A percentile compares a stretch with the other conserved stretches of the same genome.
Evolutionary conservation across 1,140 invertebrate genomes (phyloP).

Genomic region (Achatina immaculata): DNA sequence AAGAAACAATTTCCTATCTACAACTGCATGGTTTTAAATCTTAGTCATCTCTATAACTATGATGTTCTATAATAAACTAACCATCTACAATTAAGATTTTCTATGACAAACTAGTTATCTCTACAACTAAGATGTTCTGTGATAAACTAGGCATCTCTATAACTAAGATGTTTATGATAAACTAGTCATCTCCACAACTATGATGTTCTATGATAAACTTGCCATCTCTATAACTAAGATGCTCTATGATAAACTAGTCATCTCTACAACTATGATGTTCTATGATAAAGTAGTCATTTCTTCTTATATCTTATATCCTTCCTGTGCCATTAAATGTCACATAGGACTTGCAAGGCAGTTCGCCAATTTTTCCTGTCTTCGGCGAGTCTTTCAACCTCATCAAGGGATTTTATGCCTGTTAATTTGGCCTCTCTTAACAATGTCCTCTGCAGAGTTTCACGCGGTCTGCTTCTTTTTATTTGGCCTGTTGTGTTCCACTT

Average conservation of each 20-base stretch:
- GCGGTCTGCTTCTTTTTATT: no score
- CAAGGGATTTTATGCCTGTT: no score
- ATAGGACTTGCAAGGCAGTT: no score
- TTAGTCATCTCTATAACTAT: neutral
- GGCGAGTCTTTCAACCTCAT: no score
- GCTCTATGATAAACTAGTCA: neutral
- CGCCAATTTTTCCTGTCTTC: no score
- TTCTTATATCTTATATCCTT: no score
- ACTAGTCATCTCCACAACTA: neutral
- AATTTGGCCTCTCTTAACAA: no score
- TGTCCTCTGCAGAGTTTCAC: no score
- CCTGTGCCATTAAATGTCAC: no score
- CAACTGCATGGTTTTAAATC: neutral
- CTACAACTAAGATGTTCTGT: neutral
- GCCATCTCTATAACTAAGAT: neutral
- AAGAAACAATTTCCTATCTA: no score
- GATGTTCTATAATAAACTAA: neutral
- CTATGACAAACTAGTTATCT: neutral
- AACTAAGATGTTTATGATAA: neutral
- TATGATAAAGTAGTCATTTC: neutral
- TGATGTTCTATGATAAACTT: neutral
- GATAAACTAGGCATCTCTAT: neutral
- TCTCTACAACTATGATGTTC: neutral
- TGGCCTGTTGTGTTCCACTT: no score
- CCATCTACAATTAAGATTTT: neutral